These are phyloP conservation scores for Perca flavescens DNA, from an alignment of 2,113 vertebrate genomes.

Conservation along the genomic window DNA sequence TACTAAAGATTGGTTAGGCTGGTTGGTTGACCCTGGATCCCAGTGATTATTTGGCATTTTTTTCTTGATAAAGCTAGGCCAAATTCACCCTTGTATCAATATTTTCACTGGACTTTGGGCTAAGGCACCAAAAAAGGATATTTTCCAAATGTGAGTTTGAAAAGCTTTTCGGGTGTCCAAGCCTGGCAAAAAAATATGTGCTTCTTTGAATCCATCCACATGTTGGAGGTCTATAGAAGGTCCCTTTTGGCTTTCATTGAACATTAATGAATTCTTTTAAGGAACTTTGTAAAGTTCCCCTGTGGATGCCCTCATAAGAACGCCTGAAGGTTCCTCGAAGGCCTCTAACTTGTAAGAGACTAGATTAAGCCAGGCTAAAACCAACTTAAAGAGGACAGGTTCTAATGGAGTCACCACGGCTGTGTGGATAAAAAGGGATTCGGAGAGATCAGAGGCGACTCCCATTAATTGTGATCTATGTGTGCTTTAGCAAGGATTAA, in stretches of 20 bases:
- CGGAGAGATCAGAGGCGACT: conserved; percentile 12
- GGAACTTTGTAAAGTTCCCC: not conserved
- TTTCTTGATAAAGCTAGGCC: too few relatives aligned
- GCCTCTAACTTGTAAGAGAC: conserved; percentile 40
- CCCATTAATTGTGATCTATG: conserved; percentile 62
- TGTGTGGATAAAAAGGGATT: conserved; percentile 46
- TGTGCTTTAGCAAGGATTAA: conserved; percentile 68
- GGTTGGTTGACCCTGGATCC: too few relatives aligned
- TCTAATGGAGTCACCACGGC: conserved; percentile 4
- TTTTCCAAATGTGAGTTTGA: not conserved
- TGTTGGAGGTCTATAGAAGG: not conserved
- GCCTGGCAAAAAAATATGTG: not conserved
- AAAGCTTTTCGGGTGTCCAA: not conserved
- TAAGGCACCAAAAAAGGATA: not conserved
- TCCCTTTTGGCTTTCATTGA: conserved; percentile 7
- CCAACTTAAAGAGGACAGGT: conserved; percentile 12
- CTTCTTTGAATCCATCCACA: conserved; percentile 9
- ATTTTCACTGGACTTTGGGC: not conserved
- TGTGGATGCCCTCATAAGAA: conserved; percentile 25
- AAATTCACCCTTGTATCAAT: not conserved
- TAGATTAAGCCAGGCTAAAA: conserved; percentile 34
- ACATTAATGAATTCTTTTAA: conserved; percentile 20
- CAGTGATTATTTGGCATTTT: too few relatives aligned
- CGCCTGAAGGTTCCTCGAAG: conserved; percentile 41
- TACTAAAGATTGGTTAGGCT: too few relatives aligned